Percentiles rank a stretch among this genome's conserved stretches.
Conservation (phyloP, 2,888 invertebrate genomes). For the Drosophila mimica region DNA sequence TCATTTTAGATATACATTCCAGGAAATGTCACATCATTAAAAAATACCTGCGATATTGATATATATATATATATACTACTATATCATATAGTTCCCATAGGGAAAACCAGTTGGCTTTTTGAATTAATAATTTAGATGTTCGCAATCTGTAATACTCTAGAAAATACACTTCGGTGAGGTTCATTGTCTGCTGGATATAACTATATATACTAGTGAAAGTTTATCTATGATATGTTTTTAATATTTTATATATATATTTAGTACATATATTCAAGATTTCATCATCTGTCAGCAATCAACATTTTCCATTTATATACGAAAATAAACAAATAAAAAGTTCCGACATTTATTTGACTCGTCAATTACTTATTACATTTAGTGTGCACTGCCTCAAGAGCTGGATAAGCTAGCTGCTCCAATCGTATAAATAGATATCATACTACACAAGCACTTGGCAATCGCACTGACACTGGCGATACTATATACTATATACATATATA, state of each 20-base stretch:
- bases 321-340: background rate
- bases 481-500: slow-evolving; percentile 3
- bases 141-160: background rate
- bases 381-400: slow-evolving; percentile 25
- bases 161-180: background rate
- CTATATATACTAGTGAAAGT: background rate
- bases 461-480: slow-evolving; percentile 13
- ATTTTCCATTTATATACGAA: background rate
- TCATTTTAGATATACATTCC: background rate
- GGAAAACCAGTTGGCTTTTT: background rate
- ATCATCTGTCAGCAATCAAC: background rate
- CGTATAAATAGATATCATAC: slow-evolving; percentile 19
- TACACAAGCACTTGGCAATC: background rate
- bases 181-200: background rate
- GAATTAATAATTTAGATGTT: background rate
- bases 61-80: background rate
- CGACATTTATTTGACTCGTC: slow-evolving; percentile 22
- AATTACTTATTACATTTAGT: background rate
- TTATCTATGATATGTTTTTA: background rate
- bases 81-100: background rate
- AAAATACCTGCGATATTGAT: background rate
- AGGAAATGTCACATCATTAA: background rate
- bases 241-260: background rate
- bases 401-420: slow-evolving; percentile 36
- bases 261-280: background rate